phyloP scores from a whole-genome alignment of 1,140 invertebrate genomes.

The Platyura marginata region DNA sequence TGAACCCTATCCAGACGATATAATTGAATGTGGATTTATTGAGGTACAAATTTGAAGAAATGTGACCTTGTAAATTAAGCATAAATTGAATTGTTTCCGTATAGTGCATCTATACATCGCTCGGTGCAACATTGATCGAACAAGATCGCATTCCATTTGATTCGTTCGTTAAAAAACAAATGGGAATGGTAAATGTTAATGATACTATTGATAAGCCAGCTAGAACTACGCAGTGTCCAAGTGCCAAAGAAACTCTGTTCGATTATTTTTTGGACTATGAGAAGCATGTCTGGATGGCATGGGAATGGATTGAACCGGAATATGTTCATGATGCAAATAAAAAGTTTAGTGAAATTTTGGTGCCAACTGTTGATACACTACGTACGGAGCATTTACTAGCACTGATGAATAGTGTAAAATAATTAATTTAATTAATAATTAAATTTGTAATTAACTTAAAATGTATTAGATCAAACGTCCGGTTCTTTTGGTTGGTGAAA shows the following conservation, averaged over 20 bases:
- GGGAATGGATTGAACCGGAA: constrained; percentile 53
- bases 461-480: constrained; percentile 42
- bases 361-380: constrained; percentile 75
- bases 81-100: too few relatives aligned
- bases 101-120: constrained; percentile 68
- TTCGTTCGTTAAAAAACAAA: constrained; percentile 54
- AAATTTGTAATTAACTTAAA: background rate
- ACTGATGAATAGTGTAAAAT: constrained; percentile 50
- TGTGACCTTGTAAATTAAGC: too few relatives aligned
- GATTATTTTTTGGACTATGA: constrained; percentile 62
- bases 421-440: background rate
- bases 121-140: constrained; percentile 57
- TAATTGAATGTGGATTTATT: constrained; percentile 53
- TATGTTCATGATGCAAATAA: constrained; percentile 52
- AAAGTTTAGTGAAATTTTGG: constrained; percentile 65
- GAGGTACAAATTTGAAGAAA: constrained; percentile 18
- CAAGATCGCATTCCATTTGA: constrained; percentile 56
- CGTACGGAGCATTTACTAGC: constrained; percentile 57
- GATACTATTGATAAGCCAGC: constrained; percentile 44
- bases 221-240: constrained; percentile 39
- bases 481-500: constrained; percentile 69
- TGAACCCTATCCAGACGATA: constrained; percentile 29
- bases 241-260: constrained; percentile 43
- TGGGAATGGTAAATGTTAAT: constrained; percentile 42
- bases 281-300: constrained; percentile 63